Conservation (phyloP, 2,113 vertebrate species). For the Myiozetetes cayanensis region DNA sequence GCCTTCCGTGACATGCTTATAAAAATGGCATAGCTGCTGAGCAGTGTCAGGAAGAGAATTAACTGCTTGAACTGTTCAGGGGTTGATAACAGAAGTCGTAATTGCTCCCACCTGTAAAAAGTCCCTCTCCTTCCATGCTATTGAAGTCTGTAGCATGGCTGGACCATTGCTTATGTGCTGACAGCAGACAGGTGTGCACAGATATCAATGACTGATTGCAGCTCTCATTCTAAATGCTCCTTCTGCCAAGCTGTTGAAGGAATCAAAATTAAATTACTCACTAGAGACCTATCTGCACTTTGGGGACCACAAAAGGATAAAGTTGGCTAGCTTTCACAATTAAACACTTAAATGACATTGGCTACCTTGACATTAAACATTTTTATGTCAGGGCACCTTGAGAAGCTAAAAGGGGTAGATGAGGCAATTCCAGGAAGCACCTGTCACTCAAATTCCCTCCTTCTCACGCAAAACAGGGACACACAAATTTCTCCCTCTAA, state of each 20-base stretch:
- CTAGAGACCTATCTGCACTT: not conserved
- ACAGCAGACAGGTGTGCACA: conserved; percentile 31
- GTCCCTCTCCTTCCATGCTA: not conserved
- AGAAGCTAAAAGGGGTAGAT: not conserved
- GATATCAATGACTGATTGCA: conserved; percentile 22
- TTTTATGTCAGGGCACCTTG: conserved; percentile 24
- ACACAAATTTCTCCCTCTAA: not conserved
- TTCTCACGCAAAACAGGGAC: not conserved
- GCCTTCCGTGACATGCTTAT: not conserved
- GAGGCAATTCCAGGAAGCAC: not conserved
- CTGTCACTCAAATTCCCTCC: not conserved
- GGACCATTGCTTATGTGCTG: conserved; percentile 8
- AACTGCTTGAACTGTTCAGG: not conserved
- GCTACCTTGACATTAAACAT: not conserved
- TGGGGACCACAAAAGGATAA: conserved; percentile 34
- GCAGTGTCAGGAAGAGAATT: not conserved
- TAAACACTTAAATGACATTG: not conserved
- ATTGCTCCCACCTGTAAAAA: conserved; percentile 19
- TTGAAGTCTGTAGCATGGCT: not conserved
- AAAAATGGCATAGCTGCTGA: not conserved
- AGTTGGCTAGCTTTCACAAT: not conserved
- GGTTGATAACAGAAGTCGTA: not conserved
- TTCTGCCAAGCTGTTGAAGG: conserved; percentile 20
- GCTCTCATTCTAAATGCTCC: conserved; percentile 16
- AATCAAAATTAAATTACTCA: conserved; percentile 35